Conservation (phyloP, 2,888 invertebrate genomes). For the Leuctra nigra region DNA sequence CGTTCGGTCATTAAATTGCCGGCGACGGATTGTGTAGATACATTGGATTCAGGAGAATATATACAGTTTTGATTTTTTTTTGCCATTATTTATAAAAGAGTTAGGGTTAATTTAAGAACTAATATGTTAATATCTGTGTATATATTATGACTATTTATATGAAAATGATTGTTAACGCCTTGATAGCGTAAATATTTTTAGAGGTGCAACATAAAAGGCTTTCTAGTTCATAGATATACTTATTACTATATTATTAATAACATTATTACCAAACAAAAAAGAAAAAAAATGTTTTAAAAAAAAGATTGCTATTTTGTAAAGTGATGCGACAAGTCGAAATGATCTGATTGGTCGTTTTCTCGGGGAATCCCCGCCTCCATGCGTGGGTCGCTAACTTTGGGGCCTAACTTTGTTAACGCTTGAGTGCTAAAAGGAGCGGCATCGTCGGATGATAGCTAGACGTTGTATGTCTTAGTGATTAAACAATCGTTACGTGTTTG, state of each 20-base stretch:
- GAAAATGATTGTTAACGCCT: conserved; percentile 16
- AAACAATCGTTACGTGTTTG: too few species aligned
- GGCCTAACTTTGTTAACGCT: neutral
- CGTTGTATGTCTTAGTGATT: too few species aligned
- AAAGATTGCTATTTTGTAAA: neutral
- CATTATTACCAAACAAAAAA: neutral
- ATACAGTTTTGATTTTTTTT: too few species aligned
- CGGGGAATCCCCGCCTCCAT: neutral
- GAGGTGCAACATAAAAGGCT: conserved; percentile 12
- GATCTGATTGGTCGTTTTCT: neutral
- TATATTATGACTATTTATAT: conserved; percentile 16
- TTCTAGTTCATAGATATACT: neutral
- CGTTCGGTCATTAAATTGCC: too few species aligned
- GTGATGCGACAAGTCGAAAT: neutral
- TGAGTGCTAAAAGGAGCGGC: too few species aligned
- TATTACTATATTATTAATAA: too few species aligned
- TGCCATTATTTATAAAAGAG: neutral
- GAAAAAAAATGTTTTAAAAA: neutral
- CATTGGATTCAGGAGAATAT: too few species aligned
- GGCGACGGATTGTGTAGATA: too few species aligned
- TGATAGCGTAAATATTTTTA: conserved; percentile 18
- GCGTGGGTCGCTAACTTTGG: neutral
- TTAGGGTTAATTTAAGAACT: neutral
- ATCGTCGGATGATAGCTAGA: too few species aligned
- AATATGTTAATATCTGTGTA: conserved; percentile 8